Evolutionary conservation across 2,113 vertebrate genomes (phyloP).

Genomic region (Eonycteris spelaea): DNA sequence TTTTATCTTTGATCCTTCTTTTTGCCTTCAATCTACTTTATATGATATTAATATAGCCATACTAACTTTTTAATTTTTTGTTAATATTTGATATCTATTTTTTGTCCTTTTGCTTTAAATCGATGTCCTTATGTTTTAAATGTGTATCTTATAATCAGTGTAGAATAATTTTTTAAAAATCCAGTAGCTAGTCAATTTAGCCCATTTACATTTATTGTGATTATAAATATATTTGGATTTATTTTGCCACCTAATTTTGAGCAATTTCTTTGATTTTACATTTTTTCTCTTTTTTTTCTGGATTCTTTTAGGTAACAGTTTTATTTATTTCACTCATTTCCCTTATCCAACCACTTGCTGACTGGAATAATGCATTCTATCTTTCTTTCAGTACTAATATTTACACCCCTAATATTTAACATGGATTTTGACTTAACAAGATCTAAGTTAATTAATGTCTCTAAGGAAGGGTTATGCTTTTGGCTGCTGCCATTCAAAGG

Average conservation of each 20-base stretch:
- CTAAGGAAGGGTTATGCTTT: not conserved
- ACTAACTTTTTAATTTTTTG: not conserved
- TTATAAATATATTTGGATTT: conserved; percentile 27
- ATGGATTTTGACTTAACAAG: conserved; percentile 5
- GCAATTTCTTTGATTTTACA: not conserved
- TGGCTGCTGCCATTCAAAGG: not conserved
- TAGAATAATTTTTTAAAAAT: not conserved
- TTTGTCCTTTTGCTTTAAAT: conserved; percentile 32
- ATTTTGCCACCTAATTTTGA: conserved; percentile 34
- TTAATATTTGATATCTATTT: conserved; percentile 13
- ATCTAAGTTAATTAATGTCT: not conserved
- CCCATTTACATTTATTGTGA: conserved; percentile 45
- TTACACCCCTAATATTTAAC: not conserved
- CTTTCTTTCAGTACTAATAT: not conserved
- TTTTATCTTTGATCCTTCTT: conserved; percentile 2
- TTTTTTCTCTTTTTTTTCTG: not conserved
- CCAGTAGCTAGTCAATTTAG: conserved; percentile 5
- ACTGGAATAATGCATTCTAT: not conserved
- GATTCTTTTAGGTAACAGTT: not conserved
- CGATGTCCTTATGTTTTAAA: conserved; percentile 27
- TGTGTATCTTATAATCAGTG: not conserved
- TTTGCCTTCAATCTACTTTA: conserved; percentile 16
- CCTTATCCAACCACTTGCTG: not conserved
- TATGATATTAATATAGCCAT: not conserved
- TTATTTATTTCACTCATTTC: not conserved